These are phyloP conservation scores for Drosophila funebris DNA, from an alignment of 1,140 invertebrate species.

Conservation along the genomic window DNA sequence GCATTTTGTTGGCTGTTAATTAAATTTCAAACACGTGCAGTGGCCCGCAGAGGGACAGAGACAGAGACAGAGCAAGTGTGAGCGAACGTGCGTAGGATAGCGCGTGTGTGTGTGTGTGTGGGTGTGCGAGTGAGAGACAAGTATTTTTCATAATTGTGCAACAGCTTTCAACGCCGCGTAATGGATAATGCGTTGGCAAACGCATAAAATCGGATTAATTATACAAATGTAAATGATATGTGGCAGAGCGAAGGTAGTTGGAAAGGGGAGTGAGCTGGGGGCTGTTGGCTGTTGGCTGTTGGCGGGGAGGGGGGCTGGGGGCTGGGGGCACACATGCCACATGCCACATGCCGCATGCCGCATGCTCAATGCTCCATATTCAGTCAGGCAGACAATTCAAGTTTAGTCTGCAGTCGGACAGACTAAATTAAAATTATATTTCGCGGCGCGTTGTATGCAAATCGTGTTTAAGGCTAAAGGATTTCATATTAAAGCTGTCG, in stretches of 20 bases:
- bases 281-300: not conserved
- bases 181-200: slow-evolving; percentile 34
- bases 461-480: not conserved
- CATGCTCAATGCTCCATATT: slow-evolving; percentile 22
- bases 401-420: not conserved
- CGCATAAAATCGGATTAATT: slow-evolving; percentile 69
- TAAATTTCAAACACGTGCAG: slow-evolving; percentile 22
- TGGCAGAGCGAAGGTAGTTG: too few species aligned
- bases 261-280: slow-evolving; percentile 3
- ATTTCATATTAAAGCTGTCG: slow-evolving; percentile 2
- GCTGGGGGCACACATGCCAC: slow-evolving; percentile 6
- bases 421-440: slow-evolving; percentile 11
- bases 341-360: slow-evolving; percentile 25
- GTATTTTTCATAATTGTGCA: slow-evolving; percentile 20
- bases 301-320: not conserved
- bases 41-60: not conserved
- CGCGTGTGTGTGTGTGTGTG: not conserved
- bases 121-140: not conserved
- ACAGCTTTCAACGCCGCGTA: slow-evolving; percentile 5
- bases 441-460: not conserved
- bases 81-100: not conserved
- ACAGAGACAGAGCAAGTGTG: not conserved
- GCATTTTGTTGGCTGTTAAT: slow-evolving; percentile 26
- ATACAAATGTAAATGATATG: slow-evolving; percentile 49
- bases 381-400: not conserved